Evolutionary conservation across 2,888 invertebrate genomes (phyloP).

Genomic region (Scelioninae gen. 2): DNA sequence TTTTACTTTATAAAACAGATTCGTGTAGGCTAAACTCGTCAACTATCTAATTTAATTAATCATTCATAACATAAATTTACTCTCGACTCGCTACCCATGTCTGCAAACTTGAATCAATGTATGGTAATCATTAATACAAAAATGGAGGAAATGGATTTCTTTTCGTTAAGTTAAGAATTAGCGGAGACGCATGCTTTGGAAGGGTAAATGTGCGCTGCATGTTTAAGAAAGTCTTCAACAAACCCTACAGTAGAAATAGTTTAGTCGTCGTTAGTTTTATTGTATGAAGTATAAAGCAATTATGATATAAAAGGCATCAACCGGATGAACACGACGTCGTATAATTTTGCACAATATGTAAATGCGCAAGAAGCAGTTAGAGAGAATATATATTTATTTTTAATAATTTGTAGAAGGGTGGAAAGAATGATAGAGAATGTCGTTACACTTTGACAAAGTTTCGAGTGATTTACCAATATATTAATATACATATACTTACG

Average conservation of each 20-base stretch:
- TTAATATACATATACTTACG: slow-evolving; percentile 23
- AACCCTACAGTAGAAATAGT: slow-evolving; percentile 32
- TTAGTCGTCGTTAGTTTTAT: slow-evolving; percentile 49
- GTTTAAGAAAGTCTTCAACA: slow-evolving; percentile 28
- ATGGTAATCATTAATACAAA: too few species aligned
- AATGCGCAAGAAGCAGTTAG: slow-evolving; percentile 65
- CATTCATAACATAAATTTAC: slow-evolving; percentile 28
- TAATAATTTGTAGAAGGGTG: slow-evolving; percentile 65
- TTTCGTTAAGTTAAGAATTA: slow-evolving; percentile 33
- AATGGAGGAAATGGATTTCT: slow-evolving; percentile 17
- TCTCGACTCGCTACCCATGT: slow-evolving; percentile 31
- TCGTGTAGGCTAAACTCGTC: slow-evolving; percentile 17
- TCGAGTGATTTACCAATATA: slow-evolving; percentile 42
- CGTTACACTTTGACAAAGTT: slow-evolving; percentile 51
- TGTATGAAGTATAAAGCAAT: slow-evolving; percentile 36
- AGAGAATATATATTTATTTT: slow-evolving; percentile 69
- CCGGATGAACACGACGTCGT: slow-evolving; percentile 48
- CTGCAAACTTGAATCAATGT: slow-evolving; percentile 15
- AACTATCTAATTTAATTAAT: slow-evolving; percentile 35
- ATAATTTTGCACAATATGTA: slow-evolving; percentile 65
- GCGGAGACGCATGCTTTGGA: slow-evolving; percentile 4
- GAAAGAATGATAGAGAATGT: slow-evolving; percentile 46
- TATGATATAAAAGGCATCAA: slow-evolving; percentile 45
- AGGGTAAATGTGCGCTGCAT: slow-evolving; percentile 10
- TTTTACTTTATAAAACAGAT: slow-evolving; percentile 4